These are phyloP conservation scores for Beris morrisii DNA, from an alignment of 2,888 invertebrate species.

Conservation along the genomic window DNA sequence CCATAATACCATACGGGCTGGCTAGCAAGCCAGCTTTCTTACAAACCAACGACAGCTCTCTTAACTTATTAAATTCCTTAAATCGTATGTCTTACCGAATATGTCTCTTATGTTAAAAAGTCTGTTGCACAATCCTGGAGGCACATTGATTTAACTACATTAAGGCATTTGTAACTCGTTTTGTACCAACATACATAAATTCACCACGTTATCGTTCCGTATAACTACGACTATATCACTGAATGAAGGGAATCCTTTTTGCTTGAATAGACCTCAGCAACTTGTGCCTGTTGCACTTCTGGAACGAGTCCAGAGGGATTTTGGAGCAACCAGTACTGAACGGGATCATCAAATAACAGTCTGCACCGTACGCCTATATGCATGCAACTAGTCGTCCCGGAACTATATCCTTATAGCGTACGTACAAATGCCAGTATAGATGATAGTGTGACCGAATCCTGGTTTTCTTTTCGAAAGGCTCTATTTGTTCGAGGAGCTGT, in stretches of 20 bases:
- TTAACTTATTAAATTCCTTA: slow-evolving; percentile 24
- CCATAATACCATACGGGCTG: no score
- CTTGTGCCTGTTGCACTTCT: slow-evolving; percentile 41
- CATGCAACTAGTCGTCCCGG: neutral
- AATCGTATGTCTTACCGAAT: slow-evolving; percentile 24
- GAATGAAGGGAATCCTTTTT: slow-evolving; percentile 45
- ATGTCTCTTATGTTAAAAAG: slow-evolving; percentile 26
- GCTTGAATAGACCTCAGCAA: slow-evolving; percentile 50
- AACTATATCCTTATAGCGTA: no score
- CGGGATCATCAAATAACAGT: slow-evolving; percentile 40
- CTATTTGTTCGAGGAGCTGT: slow-evolving; percentile 28
- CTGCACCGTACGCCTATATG: neutral
- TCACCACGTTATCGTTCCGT: slow-evolving; percentile 26
- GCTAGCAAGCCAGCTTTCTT: no score
- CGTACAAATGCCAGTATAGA: slow-evolving; percentile 4
- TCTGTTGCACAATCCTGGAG: slow-evolving; percentile 29
- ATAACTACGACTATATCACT: slow-evolving; percentile 33
- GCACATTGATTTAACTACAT: slow-evolving; percentile 54
- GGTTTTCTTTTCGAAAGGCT: slow-evolving; percentile 29
- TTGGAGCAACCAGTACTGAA: slow-evolving; percentile 26
- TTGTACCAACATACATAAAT: slow-evolving; percentile 41
- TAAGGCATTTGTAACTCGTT: slow-evolving; percentile 52
- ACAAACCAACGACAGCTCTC: no score
- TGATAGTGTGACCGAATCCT: slow-evolving; percentile 22
- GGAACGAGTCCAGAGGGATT: slow-evolving; percentile 36